Evolutionary conservation across 1,140 invertebrate species (phyloP).

Genomic region (Anadara kagoshimensis): DNA sequence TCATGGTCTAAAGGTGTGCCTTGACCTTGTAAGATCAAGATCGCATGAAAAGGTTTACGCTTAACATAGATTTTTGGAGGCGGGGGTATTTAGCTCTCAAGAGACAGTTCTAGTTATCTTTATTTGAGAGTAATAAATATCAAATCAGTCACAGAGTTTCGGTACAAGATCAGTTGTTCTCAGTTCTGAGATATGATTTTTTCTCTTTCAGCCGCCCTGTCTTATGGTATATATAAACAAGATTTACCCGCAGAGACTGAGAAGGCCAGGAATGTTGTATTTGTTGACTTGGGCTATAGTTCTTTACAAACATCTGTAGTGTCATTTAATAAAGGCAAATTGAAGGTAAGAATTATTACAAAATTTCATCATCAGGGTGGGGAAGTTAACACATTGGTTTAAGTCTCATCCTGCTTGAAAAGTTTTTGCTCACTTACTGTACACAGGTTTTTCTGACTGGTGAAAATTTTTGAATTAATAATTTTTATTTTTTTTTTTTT

Average conservation of each 20-base stretch:
- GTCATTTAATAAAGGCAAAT: conserved; percentile 96
- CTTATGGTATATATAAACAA: conserved; percentile 98
- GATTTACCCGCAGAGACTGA: conserved; percentile 91
- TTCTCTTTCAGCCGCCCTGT: conserved; percentile 82
- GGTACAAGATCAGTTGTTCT: neutral
- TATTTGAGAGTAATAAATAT: neutral
- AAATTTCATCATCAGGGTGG: too few relatives aligned
- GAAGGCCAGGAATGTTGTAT: conserved; percentile 78
- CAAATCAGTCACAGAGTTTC: neutral
- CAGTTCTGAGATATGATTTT: neutral
- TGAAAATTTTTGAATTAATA: too few relatives aligned
- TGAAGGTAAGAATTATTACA: conserved; percentile 83
- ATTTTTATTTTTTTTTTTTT: too few relatives aligned
- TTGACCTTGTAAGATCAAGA: too few relatives aligned
- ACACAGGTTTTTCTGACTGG: too few relatives aligned
- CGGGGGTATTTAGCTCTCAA: neutral
- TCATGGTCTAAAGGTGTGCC: too few relatives aligned
- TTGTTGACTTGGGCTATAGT: conserved; percentile 73
- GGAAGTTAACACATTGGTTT: too few relatives aligned
- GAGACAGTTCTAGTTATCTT: neutral
- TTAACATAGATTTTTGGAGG: too few relatives aligned
- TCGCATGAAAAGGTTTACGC: too few relatives aligned
- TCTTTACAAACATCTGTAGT: conserved; percentile 66
- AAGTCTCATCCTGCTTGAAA: too few relatives aligned
- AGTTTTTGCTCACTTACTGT: too few relatives aligned